phyloP scores from a whole-genome alignment of 2,888 invertebrate genomes.

The Rhyacophila evoluta region DNA sequence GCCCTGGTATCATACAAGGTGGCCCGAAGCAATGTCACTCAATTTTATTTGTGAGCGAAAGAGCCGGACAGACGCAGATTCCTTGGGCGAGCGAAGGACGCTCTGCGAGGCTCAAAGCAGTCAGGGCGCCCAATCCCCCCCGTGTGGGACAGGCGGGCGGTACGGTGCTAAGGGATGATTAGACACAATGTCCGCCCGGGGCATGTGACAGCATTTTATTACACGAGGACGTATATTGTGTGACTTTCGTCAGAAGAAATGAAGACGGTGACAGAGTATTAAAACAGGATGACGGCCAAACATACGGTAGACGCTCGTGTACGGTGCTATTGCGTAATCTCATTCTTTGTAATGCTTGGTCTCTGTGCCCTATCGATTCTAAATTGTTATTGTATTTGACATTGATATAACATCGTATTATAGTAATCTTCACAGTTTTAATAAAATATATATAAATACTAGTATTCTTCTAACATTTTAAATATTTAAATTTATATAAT shows the following conservation, averaged over 20 bases:
- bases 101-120: constrained; percentile 28
- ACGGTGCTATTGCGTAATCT: constrained; percentile 9
- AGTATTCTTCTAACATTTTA: too few species aligned
- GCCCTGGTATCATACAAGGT: not conserved
- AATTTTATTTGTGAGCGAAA: constrained; percentile 53
- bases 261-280: constrained; percentile 54
- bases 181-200: constrained; percentile 54
- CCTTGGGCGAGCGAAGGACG: constrained; percentile 15
- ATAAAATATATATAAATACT: too few species aligned
- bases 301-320: constrained; percentile 35
- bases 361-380: constrained; percentile 11
- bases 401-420: not conserved
- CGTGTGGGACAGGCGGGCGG: constrained; percentile 39
- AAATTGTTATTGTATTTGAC: not conserved
- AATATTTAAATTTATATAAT: too few species aligned
- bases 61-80: constrained; percentile 40
- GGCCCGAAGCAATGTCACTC: constrained; percentile 50
- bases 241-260: constrained; percentile 53
- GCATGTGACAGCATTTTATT: constrained; percentile 55
- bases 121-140: constrained; percentile 43
- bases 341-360: not conserved
- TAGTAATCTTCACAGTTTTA: not conserved
- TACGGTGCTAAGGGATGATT: constrained; percentile 53
- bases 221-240: constrained; percentile 53
- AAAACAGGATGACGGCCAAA: constrained; percentile 52